Conservation (phyloP, 2,113 vertebrate genomes). For the Leuciscus idus region DNA sequence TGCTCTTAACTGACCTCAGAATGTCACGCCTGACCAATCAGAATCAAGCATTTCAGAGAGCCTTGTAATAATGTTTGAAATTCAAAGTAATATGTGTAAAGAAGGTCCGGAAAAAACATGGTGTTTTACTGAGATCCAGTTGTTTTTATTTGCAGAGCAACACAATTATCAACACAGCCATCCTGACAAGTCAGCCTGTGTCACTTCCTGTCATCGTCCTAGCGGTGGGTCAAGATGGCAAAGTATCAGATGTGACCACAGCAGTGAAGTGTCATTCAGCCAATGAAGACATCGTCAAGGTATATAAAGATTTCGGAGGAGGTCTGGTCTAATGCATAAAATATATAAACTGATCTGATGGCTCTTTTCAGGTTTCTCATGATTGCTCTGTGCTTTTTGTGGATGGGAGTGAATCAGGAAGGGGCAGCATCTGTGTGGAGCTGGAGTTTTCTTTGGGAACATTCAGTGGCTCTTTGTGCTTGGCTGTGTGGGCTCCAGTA, state of each 20-base stretch:
- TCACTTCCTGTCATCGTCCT: slow-evolving; percentile 86
- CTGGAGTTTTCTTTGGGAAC: slow-evolving; percentile 87
- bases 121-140: neutral
- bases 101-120: neutral
- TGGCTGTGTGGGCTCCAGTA: slow-evolving; percentile 90
- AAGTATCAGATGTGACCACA: slow-evolving; percentile 78
- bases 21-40: too few relatives aligned
- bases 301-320: slow-evolving; percentile 59
- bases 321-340: neutral
- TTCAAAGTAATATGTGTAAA: neutral
- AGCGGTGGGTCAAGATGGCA: slow-evolving; percentile 81
- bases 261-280: slow-evolving; percentile 85
- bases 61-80: neutral
- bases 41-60: too few relatives aligned
- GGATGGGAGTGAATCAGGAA: slow-evolving; percentile 89
- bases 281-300: slow-evolving; percentile 89
- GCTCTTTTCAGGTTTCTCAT: slow-evolving; percentile 81
- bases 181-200: slow-evolving; percentile 85
- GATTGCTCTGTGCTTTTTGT: slow-evolving; percentile 89
- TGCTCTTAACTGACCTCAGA: too few relatives aligned
- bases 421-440: slow-evolving; percentile 81
- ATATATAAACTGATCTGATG: neutral
- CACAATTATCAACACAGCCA: slow-evolving; percentile 86
- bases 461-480: slow-evolving; percentile 80
- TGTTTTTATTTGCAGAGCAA: slow-evolving; percentile 63